Base-by-base conservation (phyloP, 2,113 vertebrate species). In the Calypte anna region DNA sequence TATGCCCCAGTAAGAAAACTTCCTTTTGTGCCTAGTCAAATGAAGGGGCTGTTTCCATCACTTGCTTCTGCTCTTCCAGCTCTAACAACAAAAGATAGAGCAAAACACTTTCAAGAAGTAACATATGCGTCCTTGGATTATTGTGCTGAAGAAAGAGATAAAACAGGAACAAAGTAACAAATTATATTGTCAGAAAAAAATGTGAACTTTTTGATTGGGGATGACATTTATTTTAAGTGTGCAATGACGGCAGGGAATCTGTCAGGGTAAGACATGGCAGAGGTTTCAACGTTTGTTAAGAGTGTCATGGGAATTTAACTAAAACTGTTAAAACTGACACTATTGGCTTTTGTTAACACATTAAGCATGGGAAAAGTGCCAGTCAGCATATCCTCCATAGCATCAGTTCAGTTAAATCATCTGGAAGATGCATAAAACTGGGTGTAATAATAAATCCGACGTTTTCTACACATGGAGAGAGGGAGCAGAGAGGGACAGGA, bases 311-410 rank as follows among this genome's bases (percentile, higher is more conserved):
- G 98, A 98, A 98, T 98, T 98, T 96, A 98, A 98, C 98, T 98
- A 98, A 97, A 98, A 98, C 98, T 99, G 98, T 97, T 98, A 98
- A 98, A 98, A 98, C 97, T 98, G 98, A 98, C 98, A 98, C 98
- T 98, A 98, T 98, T 98, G 98, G 98, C 98, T 98, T 98, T 98
- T 98, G 98, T 98, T 98, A 98, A 98, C 98, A 98, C 98, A 98
- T 98, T 98, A 98, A 98, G 98, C 97, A 98, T 98, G 98, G 98
- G 98, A 98, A 98, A 99, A 98, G 98, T 98, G 98, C 98, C 98
- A 99, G 98, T 98, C 98, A 99, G 98, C 98, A 98, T 98, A 98
- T 98, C 97, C 95, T 98, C 97, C 95, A 95, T 97, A 97, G 98
- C 97, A 97, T 97, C 97, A 92, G 97, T 97, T 98, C 97, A 97